phyloP scores from a whole-genome alignment of 2,888 invertebrate genomes.

The Selenia dentaria region DNA sequence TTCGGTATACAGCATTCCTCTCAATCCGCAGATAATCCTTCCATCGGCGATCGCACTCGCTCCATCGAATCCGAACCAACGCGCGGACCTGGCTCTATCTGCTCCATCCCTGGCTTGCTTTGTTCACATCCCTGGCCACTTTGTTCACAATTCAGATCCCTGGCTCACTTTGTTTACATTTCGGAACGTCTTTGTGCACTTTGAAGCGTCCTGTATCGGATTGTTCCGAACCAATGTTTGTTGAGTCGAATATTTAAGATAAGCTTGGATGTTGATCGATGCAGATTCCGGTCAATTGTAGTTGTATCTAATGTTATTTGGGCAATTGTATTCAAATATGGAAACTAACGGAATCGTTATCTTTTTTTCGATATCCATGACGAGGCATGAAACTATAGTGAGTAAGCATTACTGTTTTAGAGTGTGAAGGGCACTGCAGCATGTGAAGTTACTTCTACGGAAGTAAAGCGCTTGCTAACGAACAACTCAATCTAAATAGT shows the following conservation, averaged over 20 bases:
- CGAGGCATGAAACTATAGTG: too few species aligned
- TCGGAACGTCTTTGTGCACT: conserved; percentile 28
- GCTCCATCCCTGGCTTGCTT: neutral
- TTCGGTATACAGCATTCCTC: conserved; percentile 9
- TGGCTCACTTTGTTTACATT: conserved; percentile 26
- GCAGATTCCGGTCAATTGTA: conserved; percentile 9
- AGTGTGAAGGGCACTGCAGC: too few species aligned
- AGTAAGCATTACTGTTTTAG: too few species aligned
- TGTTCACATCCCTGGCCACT: neutral
- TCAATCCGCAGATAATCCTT: conserved; percentile 12
- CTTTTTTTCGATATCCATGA: too few species aligned
- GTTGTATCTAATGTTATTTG: neutral
- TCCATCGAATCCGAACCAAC: conserved; percentile 3
- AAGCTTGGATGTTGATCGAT: conserved; percentile 8
- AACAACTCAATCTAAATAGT: too few species aligned
- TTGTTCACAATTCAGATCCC: conserved; percentile 11
- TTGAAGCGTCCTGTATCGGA: conserved; percentile 12
- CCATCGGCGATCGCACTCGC: conserved; percentile 14
- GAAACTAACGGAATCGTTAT: too few species aligned
- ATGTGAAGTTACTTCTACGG: too few species aligned
- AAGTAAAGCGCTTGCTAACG: too few species aligned
- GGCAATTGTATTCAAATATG: neutral
- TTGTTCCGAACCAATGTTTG: conserved; percentile 14
- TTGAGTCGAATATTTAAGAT: conserved; percentile 24
- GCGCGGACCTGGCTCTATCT: neutral